Evolutionary conservation across 2,113 vertebrate genomes (phyloP).

Genomic region (Tychaedon coryphoeus): DNA sequence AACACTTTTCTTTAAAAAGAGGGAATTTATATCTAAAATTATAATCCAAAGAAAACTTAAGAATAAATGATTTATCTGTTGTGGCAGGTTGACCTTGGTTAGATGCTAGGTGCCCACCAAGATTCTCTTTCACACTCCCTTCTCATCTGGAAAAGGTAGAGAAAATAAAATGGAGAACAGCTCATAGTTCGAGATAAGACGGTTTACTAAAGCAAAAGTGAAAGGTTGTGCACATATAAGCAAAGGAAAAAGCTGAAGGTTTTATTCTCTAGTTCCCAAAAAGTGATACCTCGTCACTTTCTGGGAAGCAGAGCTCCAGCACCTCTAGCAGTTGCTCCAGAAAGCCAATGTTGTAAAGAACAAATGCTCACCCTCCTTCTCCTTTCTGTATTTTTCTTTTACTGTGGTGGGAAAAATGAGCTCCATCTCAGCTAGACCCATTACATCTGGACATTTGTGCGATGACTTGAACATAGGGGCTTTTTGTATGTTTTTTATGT

Average conservation of each 20-base stretch:
- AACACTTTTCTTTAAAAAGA: not conserved
- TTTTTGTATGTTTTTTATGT: not conserved
- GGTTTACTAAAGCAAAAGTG: not conserved
- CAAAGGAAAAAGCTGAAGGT: rapidly evolving
- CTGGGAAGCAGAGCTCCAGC: not conserved
- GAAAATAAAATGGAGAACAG: not conserved
- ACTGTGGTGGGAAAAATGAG: not conserved
- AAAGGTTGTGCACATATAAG: rapidly evolving
- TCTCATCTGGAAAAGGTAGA: not conserved
- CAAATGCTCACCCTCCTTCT: not conserved
- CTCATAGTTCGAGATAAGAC: not conserved
- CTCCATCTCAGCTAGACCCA: not conserved
- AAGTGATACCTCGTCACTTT: rapidly evolving
- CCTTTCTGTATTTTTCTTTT: not conserved
- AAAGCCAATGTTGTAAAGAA: not conserved
- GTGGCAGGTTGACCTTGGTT: not conserved
- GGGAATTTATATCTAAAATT: not conserved
- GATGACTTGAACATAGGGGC: not conserved
- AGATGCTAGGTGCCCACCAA: not conserved
- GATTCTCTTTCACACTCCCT: rapidly evolving
- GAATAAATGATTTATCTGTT: not conserved
- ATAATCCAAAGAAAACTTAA: not conserved
- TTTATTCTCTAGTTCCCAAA: not conserved
- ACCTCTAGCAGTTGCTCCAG: not conserved
- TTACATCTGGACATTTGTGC: not conserved